Base-by-base conservation (phyloP, 1,140 invertebrate species). In the Drosophila kanapiae region DNA sequence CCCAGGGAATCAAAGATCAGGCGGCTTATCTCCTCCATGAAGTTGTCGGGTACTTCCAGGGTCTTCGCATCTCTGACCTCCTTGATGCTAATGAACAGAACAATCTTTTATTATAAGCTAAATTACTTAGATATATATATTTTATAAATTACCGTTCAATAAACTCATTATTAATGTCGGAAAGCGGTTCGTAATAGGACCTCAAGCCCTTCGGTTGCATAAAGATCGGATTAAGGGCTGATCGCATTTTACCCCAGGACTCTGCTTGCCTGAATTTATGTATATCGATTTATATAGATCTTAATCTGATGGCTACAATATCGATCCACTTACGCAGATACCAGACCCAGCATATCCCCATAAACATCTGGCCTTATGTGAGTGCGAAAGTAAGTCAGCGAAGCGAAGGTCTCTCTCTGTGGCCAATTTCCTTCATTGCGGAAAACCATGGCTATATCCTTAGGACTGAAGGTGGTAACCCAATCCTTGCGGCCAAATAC, bases 1-100 rank as follows among this genome's bases (percentile, higher is more conserved):
- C 94, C 95, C 6, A 96, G 95, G 0, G 95, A 95, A 85, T 97
- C 96, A 16, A 97, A 82, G 3, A 95, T 93, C 95, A 96, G 95
- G 81, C 95, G 94, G 80, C 95, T 95, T 59, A 96, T 93, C 80
- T 96, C 95, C 56, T 94, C 94, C 38, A 94, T 93, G 78, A 96
- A 95, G 65, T 94, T 92, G 0, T 80, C 86, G 0, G 94, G 94
- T 35, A 96, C 91, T 88, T 95, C 94, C 62, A 94, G n/a, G 0
- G 76, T 94, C 42, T 94, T 88, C 23, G 93, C 75, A 78, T 95
- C 92, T 23, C 94, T 92, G 18, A 94, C 92, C 40, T 91, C 84
- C 76, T 86, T 90, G 10, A 90, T 91, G 8, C 82, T 87, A 0
- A 0, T 6, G 8, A 6, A 4, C 5, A 2, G 11, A 45, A 94